phyloP scores from a whole-genome alignment of 2,113 vertebrate species.

The Plotosus lineatus region DNA sequence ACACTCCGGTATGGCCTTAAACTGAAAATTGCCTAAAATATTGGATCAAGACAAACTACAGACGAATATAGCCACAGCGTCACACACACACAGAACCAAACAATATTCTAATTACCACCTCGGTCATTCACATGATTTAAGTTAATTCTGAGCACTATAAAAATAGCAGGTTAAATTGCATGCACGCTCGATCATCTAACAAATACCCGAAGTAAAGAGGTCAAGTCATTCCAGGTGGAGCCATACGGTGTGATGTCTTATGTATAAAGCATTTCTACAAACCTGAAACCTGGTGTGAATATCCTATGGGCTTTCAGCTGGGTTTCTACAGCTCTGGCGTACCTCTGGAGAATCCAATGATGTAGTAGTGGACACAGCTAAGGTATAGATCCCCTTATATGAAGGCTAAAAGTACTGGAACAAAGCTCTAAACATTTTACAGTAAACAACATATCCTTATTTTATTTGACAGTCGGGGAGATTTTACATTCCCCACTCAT shows the following conservation, averaged over 20 bases:
- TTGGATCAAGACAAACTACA: conserved; percentile 60
- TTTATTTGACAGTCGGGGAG: conserved; percentile 44
- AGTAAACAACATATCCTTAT: conserved; percentile 55
- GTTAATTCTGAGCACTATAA: conserved; percentile 20
- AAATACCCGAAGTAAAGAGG: conserved; percentile 48
- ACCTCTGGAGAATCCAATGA: conserved; percentile 63
- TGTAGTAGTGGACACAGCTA: conserved; percentile 63
- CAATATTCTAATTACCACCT: conserved; percentile 44
- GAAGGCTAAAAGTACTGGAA: conserved; percentile 63
- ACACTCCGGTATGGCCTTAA: conserved; percentile 62
- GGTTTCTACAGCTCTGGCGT: conserved; percentile 65
- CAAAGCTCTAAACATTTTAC: conserved; percentile 61
- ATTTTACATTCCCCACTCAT: conserved; percentile 52
- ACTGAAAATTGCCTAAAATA: conserved; percentile 63
- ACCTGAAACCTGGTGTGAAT: conserved; percentile 61
- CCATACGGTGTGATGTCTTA: conserved; percentile 56
- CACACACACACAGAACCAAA: conserved; percentile 49
- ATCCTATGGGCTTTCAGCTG: conserved; percentile 65
- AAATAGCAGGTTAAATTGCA: conserved; percentile 52
- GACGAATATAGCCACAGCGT: conserved; percentile 55
- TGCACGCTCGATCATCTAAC: conserved; percentile 54
- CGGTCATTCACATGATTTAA: conserved; percentile 39
- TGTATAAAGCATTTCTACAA: conserved; percentile 66
- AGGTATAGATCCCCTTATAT: conserved; percentile 63
- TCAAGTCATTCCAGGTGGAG: conserved; percentile 51